Conservation (phyloP, 2,888 invertebrate genomes). For the Trachelus stipa region DNA sequence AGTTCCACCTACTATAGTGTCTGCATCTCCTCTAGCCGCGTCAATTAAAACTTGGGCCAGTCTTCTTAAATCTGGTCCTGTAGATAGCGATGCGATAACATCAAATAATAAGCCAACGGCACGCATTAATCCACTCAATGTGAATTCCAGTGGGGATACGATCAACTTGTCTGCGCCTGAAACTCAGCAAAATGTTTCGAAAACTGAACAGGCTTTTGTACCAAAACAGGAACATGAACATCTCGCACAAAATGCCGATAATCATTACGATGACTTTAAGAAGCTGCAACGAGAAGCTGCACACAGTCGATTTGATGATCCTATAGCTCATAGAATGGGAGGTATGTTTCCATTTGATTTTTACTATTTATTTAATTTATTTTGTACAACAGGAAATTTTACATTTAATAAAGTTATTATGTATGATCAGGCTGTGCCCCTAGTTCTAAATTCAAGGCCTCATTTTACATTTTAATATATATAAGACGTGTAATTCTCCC, state of each 20-base stretch:
- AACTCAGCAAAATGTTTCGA: not conserved
- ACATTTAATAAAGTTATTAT: conserved; percentile 1
- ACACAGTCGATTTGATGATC: conserved; percentile 70
- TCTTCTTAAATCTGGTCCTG: conserved; percentile 50
- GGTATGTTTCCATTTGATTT: conserved; percentile 68
- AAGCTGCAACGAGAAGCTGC: conserved; percentile 21
- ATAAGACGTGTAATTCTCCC: not conserved
- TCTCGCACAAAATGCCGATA: conserved; percentile 20
- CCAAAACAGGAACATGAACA: conserved; percentile 31
- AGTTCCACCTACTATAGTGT: conserved; percentile 32
- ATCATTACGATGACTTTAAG: conserved; percentile 22
- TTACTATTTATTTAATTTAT: conserved; percentile 8
- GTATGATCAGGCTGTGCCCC: not conserved
- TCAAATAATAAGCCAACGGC: conserved; percentile 50
- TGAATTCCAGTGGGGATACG: conserved; percentile 18
- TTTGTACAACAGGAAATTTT: not conserved
- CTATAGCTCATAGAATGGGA: conserved; percentile 77
- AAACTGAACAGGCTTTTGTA: not conserved
- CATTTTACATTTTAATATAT: not conserved
- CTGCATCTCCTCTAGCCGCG: conserved; percentile 28
- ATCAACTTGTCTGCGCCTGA: conserved; percentile 6
- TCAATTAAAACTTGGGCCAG: conserved; percentile 61
- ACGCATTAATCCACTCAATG: conserved; percentile 47
- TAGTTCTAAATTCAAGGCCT: not conserved
- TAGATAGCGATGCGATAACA: conserved; percentile 21